Evolutionary conservation across 2,888 invertebrate genomes (phyloP), one percentile per base, ranked within the genome.

Genomic region (Clivina fossor): DNA sequence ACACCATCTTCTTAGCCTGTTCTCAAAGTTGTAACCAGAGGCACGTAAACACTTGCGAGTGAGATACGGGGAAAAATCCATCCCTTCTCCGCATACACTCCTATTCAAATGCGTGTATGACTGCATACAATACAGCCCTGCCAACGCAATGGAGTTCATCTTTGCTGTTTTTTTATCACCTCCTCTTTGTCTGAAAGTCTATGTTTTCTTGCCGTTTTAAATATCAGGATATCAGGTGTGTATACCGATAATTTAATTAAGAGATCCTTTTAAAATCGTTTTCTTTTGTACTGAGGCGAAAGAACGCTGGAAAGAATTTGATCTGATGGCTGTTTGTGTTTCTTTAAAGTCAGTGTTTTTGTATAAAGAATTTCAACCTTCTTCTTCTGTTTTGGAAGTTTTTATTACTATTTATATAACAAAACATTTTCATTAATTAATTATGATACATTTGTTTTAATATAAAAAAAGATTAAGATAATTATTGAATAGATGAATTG

Each of bases 171-270:
- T 11, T 33, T 4, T 13, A 7, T 13, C 13, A 13, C 33, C 11
- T 33, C 13, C 33, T 33, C n/a, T 8, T n/a, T 33, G 9, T 33
- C 26, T 24, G 20, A 19, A 13, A 19, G 65, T 65, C 65, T 67
- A 66, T 66, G 63, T 63, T 62, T 61, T 63, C 58, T 64, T 44
- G 65, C 69, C 65, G 71, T 69, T 71, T 71, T 71, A 71, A 72
- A 72, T 72, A 73, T 72, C 73, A 71, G 70, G 58, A 72, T 72
- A 73, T 72, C 73, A 71, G 70, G 58, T 60, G 55, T 47, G 47
- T 33, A 55, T 49, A 50, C 71, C 70, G 73, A 72, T 74, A 73
- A 73, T 74, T 74, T 73, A 73, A 73, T 74, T 73, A 74, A 72
- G 72, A 69, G 68, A 67, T 68, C 68, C 70, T 68, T 68, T 68